Evolutionary conservation across 2,797 vertebrate species (phyloP), one percentile per base, ranked within the genome.

Genomic region (Gallinago solitaria): DNA sequence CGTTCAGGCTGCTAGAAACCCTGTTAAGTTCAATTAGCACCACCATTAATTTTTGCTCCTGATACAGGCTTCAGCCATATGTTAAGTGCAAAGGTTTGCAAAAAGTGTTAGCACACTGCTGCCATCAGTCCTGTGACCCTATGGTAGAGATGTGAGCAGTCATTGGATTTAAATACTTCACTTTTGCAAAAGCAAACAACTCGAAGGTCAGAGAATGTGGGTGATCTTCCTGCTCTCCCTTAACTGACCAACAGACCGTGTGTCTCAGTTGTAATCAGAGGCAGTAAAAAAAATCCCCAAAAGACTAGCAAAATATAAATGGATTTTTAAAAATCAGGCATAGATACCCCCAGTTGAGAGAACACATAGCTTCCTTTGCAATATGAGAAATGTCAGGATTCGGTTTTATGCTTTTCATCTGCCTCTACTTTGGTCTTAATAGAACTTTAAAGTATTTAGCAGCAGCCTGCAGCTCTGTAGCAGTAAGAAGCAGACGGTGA

Each of bases 81-180:
- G 6, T 13, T 19, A 41, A 45, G 59, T 1, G 32, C 16, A 32
- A 75, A 16, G 78, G 54, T 21, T 68, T 27, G 12, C 1, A 3
- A 23, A n/a, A 47, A 23, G 8, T 4, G 20, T 3, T 3, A 13
- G 18, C 27, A 12, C 6, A 10, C 7, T 28, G 60, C 25, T 67
- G 54, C 51, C 43, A 14, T 12, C 28, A n/a, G 23, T 30, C 7
- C 43, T 6, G 27, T 7, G 15, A 21, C 8, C 16, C n/a, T 35
- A 4, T 0, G 4, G 12, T 1, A 25, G 21, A 32, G 33, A n/a
- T 16, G n/a, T 3, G 79, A 32, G 4, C 35, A 67, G n/a, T 9
- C 7, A 0, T 39, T 53, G 39, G 37, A 57, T 30, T 33, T 0
- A 25, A 89, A 65, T 7, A 12, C 19, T 27, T 81, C 11, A 6